Conservation (phyloP, 2,113 vertebrate genomes). For the Oriolus oriolus region DNA sequence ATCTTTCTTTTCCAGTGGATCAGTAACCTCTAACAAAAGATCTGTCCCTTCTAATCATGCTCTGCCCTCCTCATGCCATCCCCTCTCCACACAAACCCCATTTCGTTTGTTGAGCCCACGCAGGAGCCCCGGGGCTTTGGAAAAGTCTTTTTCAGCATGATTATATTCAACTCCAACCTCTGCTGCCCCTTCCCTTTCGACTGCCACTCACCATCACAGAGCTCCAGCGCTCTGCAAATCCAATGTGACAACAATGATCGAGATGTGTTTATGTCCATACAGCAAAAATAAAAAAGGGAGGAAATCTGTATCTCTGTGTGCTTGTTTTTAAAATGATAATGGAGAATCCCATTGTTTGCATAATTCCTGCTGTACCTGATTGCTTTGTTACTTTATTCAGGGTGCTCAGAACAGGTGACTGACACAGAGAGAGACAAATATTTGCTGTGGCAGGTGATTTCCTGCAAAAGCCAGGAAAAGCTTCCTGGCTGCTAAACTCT, state of each 20-base stretch:
- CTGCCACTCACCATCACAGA: constrained; percentile 20
- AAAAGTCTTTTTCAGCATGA: constrained; percentile 64
- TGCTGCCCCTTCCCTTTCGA: not conserved
- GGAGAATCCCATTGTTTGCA: not conserved
- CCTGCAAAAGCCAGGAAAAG: not conserved
- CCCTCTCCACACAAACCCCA: constrained; percentile 47
- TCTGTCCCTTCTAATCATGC: constrained; percentile 78
- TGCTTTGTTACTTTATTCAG: not conserved
- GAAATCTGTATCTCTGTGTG: fast-evolving
- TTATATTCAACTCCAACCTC: not conserved
- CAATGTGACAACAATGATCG: not conserved
- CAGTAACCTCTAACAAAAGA: constrained; percentile 77
- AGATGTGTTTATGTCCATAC: not conserved
- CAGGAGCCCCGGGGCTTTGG: constrained; percentile 75
- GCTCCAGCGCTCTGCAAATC: not conserved
- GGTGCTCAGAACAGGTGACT: not conserved
- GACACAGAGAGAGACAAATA: not conserved
- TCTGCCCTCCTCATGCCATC: constrained; percentile 51
- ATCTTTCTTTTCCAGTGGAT: constrained; percentile 49
- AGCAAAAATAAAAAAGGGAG: not conserved
- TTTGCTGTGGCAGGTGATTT: not conserved
- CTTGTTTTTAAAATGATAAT: fast-evolving
- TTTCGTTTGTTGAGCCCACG: constrained; percentile 65
- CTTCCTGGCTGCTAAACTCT: not conserved
- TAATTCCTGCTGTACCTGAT: not conserved